These are phyloP conservation scores for Caretta caretta DNA, from an alignment of 2,113 vertebrate genomes.

Conservation along the genomic window DNA sequence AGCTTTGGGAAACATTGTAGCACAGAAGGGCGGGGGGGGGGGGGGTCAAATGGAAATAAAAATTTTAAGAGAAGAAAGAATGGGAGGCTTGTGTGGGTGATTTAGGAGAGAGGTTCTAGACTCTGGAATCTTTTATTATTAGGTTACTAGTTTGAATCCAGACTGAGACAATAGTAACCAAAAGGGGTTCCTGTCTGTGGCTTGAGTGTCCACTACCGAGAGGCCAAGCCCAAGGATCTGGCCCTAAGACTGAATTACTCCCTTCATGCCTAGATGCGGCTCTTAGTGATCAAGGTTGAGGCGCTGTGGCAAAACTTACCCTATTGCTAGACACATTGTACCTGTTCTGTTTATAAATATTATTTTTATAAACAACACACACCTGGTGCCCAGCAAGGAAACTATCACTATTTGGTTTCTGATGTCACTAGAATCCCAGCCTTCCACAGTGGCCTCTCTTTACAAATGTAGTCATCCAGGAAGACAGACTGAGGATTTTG, in stretches of 20 bases:
- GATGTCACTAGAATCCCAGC: not conserved
- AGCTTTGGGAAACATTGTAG: not conserved
- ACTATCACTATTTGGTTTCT: not conserved
- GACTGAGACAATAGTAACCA: not conserved
- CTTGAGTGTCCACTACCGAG: rapidly evolving
- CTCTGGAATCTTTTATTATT: not conserved
- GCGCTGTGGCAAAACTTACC: not conserved
- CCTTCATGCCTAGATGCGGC: not conserved
- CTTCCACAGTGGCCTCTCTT: not conserved
- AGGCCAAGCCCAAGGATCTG: not conserved
- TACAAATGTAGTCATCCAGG: slow-evolving; percentile 35
- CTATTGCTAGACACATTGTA: not conserved
- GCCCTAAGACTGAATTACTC: not conserved
- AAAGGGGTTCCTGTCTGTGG: not conserved
- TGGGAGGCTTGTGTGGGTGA: not conserved
- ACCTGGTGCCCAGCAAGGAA: not conserved
- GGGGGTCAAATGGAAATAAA: not conserved
- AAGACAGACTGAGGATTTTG: not conserved
- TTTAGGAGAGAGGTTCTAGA: not conserved
- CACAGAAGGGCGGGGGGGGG: not conserved
- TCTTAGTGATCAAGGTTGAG: not conserved
- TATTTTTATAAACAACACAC: not conserved
- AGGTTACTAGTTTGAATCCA: not conserved
- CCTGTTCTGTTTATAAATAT: not conserved
- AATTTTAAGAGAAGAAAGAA: not conserved